Conservation (phyloP, 2,113 vertebrate species). For the Piprites chloris region DNA sequence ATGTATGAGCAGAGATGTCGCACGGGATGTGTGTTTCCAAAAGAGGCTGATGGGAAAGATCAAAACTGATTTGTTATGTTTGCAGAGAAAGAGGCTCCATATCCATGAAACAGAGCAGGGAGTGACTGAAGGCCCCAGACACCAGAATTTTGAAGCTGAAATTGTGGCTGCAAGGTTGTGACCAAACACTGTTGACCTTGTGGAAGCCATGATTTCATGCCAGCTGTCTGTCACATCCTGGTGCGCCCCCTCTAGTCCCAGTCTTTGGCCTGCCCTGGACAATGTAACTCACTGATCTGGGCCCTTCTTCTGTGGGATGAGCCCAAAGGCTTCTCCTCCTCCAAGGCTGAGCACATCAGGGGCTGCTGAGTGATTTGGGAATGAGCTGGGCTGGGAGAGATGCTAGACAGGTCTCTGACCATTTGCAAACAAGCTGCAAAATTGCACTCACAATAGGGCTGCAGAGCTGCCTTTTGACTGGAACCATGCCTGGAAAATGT, state of each 20-base stretch:
- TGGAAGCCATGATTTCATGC: not conserved
- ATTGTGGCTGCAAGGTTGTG: not conserved
- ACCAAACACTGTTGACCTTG: not conserved
- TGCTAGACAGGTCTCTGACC: conserved; percentile 17
- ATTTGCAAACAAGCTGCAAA: conserved; percentile 63
- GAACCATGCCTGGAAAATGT: conserved; percentile 45
- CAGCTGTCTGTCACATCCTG: not conserved
- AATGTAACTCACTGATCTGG: not conserved
- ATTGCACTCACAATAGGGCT: conserved; percentile 51
- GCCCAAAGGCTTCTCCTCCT: not conserved
- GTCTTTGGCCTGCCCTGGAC: not conserved
- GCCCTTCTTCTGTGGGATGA: not conserved
- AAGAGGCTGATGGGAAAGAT: conserved; percentile 37
- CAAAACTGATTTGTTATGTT: conserved; percentile 40
- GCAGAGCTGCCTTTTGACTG: conserved; percentile 39
- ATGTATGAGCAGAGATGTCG: conserved; percentile 26
- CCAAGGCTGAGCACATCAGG: not conserved
- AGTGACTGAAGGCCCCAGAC: not conserved
- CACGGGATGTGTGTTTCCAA: conserved; percentile 16
- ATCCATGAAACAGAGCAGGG: not conserved
- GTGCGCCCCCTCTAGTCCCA: not conserved
- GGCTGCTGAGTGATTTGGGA: not conserved
- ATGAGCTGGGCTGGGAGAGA: not conserved
- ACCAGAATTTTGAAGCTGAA: not conserved
- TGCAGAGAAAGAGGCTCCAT: not conserved